Base-by-base conservation (phyloP, 2,113 vertebrate species). In the Antennarius striatus region DNA sequence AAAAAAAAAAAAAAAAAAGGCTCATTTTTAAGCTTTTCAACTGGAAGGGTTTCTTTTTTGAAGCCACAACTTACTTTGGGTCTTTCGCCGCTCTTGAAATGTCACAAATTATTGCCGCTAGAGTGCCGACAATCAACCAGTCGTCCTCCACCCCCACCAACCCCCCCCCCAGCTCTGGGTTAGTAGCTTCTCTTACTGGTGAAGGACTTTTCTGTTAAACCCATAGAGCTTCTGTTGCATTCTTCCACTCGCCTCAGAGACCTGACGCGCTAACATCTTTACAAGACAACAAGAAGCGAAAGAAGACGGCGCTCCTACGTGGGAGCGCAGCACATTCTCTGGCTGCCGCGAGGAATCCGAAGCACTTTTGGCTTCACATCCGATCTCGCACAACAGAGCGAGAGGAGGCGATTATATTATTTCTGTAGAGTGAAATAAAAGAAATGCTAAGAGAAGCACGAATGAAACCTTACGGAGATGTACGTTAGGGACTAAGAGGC, bases 221-320 rank as follows among this genome's bases (percentile, higher is more conserved):
- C 63, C 72, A 89, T 90, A 73, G 49, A 83, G 43, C 70, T 79
- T 16, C 60, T 54, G 71, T 66, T 64, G 59, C 85, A 82, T 86
- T 88, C 65, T 73, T 89, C 59, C 13, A 46, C 58, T 77, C 72
- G 61, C 82, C 82, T 82, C 85, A 72, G 89, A 88, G 87, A 83
- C 74, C 78, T 73, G 46, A 74, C n/a, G 7, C 15, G 32, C 71
- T 90, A 86, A 90, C 65, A 45, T 75, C 77, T 90, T 90, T 89
- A 71, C 86, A 90, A 90, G 86, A 80, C 67, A 78, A 76, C 58
- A 57, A 82, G 62, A 62, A 75, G 73, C 54, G 42, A 29, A 45
- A 80, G 63, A 71, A 68, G 63, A 36, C 22, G 22, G 22, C 60
- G 73, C 57, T 40, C 5, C 43, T 43, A 62, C 47, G 81, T 86